Evolutionary conservation across 2,113 vertebrate species (phyloP).

Genomic region (Stigmatopora argus): DNA sequence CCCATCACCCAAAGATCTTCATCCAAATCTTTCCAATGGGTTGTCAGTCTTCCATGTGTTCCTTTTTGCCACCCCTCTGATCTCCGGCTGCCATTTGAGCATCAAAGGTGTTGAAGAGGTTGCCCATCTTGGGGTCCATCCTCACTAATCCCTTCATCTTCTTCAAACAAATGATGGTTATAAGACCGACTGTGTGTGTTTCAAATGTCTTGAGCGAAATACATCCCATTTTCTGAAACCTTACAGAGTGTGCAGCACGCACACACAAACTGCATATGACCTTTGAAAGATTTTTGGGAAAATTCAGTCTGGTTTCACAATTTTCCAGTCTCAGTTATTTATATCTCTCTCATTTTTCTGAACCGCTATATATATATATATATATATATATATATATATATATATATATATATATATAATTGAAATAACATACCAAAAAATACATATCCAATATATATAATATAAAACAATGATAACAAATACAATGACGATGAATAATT

Average conservation of each 20-base stretch:
- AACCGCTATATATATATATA: too few species aligned
- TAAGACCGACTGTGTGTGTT: constrained; percentile 51
- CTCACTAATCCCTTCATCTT: constrained; percentile 50
- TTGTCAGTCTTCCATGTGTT: constrained; percentile 5
- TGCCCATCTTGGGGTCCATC: constrained; percentile 44
- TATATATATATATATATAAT: too few species aligned
- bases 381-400: too few species aligned
- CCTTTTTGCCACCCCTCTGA: constrained; percentile 41
- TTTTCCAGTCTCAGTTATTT: background rate
- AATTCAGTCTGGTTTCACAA: background rate
- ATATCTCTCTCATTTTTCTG: too few species aligned
- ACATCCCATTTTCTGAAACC: background rate
- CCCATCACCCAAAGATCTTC: background rate
- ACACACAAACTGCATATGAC: background rate
- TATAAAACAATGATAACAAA: too few species aligned
- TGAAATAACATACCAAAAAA: too few species aligned
- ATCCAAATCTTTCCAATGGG: constrained; percentile 20
- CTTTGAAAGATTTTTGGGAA: background rate
- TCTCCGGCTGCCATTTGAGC: constrained; percentile 42
- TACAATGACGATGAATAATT: too few species aligned
- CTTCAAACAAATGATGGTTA: constrained; percentile 48
- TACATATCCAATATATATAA: too few species aligned
- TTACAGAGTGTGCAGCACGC: background rate
- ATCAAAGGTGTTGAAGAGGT: constrained; percentile 62
- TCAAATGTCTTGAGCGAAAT: constrained; percentile 12